A percentile compares a stretch with the other conserved stretches of the same genome.
Conservation (phyloP, 2,113 vertebrate genomes). For the Brachypteracias leptosomus region DNA sequence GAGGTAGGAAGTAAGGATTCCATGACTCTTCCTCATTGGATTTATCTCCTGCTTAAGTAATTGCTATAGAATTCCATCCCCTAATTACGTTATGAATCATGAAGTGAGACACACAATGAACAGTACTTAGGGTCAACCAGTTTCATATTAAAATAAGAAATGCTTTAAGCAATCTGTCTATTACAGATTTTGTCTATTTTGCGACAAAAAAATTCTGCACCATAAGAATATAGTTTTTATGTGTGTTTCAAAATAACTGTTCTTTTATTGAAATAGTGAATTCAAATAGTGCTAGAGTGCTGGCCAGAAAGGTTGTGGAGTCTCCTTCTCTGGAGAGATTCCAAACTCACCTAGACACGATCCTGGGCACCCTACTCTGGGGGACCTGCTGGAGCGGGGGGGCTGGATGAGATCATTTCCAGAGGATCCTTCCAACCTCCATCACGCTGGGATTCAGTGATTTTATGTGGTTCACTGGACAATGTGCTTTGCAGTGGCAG, state of each 20-base stretch:
- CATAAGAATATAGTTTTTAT: not conserved
- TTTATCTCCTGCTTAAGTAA: not conserved
- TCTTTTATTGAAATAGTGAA: not conserved
- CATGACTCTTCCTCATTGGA: not conserved
- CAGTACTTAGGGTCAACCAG: conserved; percentile 6
- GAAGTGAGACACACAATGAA: not conserved
- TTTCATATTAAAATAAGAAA: conserved; percentile 6
- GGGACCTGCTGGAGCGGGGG: not conserved
- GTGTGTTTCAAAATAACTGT: not conserved
- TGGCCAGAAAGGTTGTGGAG: not conserved
- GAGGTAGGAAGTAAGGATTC: not conserved
- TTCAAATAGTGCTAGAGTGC: too few relatives aligned
- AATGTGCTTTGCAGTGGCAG: not conserved
- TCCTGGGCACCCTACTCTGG: not conserved
- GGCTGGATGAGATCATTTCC: not conserved
- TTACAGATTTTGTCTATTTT: too few relatives aligned
- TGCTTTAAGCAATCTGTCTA: not conserved
- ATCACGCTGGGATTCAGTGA: too few relatives aligned
- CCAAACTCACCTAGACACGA: not conserved
- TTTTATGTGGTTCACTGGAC: too few relatives aligned
- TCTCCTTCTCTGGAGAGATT: not conserved
- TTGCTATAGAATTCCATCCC: not conserved
- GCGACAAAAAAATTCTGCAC: too few relatives aligned
- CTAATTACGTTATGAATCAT: not conserved
- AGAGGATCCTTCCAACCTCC: too few relatives aligned